Evolutionary conservation across 64 coral and sea anemone species (phyloP).

Genomic region (Orbicella faveolata): DNA sequence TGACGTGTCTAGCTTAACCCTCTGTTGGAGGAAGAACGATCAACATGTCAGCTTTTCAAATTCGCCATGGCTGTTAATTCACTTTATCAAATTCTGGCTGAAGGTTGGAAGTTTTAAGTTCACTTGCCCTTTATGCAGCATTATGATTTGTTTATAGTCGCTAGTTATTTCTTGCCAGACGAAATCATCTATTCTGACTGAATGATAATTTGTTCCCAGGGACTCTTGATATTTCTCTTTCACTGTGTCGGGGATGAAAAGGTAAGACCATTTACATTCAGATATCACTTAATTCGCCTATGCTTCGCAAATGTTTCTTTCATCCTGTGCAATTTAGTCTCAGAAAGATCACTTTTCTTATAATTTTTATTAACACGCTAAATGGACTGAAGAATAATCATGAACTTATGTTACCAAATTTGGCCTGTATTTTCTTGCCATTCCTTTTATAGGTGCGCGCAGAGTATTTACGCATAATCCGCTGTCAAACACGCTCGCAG

Average conservation of each 20-base stretch:
- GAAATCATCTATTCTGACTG: background rate
- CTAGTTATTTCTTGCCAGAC: background rate
- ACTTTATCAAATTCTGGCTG: too few relatives aligned
- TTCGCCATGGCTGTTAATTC: background rate
- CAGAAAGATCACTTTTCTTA: background rate
- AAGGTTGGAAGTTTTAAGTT: too few relatives aligned
- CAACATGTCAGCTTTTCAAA: background rate
- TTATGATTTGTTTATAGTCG: too few relatives aligned
- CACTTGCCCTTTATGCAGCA: too few relatives aligned
- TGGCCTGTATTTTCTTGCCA: background rate
- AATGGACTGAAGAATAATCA: too few relatives aligned
- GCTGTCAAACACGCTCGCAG: slow-evolving; percentile 21
- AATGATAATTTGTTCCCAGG: background rate
- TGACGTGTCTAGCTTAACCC: too few relatives aligned
- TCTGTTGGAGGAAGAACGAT: too few relatives aligned
- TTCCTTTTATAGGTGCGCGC: slow-evolving; percentile 6
- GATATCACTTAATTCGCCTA: background rate
- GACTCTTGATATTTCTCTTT: slow-evolving; percentile 29
- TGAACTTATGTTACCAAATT: background rate
- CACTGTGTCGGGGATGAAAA: slow-evolving; percentile 42
- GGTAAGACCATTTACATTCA: background rate
- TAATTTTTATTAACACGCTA: too few relatives aligned
- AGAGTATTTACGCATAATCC: slow-evolving; percentile 32
- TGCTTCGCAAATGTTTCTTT: background rate
- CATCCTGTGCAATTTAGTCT: background rate